These are phyloP conservation scores for Nyctereutes procyonoides DNA, from an alignment of 2,113 vertebrate species.

Conservation along the genomic window DNA sequence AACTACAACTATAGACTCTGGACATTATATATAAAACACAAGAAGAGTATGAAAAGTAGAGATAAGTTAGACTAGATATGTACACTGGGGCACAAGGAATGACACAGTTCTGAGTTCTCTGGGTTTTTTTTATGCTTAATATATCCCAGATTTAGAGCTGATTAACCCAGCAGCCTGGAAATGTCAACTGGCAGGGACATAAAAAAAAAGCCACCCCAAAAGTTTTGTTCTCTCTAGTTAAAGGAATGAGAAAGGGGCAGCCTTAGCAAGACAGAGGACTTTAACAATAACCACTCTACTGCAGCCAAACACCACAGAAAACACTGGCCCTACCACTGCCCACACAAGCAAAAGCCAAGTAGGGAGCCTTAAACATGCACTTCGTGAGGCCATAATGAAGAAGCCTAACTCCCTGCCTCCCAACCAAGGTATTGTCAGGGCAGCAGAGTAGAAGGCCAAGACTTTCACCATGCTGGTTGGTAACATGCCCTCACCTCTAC, in stretches of 20 bases:
- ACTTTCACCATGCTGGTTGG: background rate
- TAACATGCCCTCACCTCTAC: background rate
- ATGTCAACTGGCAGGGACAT: background rate
- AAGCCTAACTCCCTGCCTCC: background rate
- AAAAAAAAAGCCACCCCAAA: background rate
- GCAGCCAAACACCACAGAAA: background rate
- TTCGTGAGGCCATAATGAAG: background rate
- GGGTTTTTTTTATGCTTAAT: background rate
- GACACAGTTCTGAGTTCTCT: background rate
- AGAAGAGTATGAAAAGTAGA: slow-evolving; percentile 23
- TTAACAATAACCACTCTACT: background rate
- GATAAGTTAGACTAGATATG: background rate
- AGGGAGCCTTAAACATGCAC: background rate
- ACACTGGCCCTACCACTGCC: background rate
- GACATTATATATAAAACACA: background rate
- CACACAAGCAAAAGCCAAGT: background rate
- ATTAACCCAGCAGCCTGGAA: slow-evolving; percentile 31
- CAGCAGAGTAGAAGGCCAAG: background rate
- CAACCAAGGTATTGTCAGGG: background rate
- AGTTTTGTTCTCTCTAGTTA: background rate
- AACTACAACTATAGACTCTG: slow-evolving; percentile 31
- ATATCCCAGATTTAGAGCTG: background rate
- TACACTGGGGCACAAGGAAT: background rate
- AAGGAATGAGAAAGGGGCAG: slow-evolving; percentile 7
- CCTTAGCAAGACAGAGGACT: background rate